phyloP scores from a whole-genome alignment of 2,888 invertebrate species.

The Dicyrtoma fusca region DNA sequence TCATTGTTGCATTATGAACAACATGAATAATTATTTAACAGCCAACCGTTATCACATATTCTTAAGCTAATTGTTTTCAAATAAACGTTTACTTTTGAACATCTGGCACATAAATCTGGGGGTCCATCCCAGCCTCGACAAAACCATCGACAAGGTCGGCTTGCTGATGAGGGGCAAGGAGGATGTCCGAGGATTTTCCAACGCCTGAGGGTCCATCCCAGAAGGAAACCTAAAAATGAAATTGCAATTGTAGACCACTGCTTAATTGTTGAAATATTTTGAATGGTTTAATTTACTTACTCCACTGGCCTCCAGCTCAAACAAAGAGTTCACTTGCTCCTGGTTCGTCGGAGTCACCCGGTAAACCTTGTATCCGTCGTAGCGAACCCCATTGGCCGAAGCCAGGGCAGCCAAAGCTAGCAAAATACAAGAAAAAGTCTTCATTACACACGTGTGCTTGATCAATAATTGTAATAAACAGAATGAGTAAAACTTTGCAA shows the following conservation, averaged over 20 bases:
- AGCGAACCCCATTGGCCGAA: constrained; percentile 58
- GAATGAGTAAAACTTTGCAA: no score
- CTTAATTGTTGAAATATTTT: constrained; percentile 4
- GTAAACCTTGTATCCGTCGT: constrained; percentile 67
- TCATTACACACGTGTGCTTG: not conserved
- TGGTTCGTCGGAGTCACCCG: constrained; percentile 62
- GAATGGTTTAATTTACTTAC: not conserved
- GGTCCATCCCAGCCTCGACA: constrained; percentile 59
- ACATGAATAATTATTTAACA: no score
- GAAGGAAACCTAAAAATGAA: constrained; percentile 42
- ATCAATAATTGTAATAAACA: no score
- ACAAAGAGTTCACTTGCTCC: constrained; percentile 3
- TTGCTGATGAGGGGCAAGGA: constrained; percentile 60
- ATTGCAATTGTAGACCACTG: constrained; percentile 1
- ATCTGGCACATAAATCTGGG: constrained; percentile 64
- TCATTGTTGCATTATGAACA: no score
- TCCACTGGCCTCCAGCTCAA: constrained; percentile 6
- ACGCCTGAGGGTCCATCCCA: constrained; percentile 44
- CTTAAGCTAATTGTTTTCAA: not conserved
- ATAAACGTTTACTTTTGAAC: constrained; percentile 63
- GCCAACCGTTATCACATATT: no score
- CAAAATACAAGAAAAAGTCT: not conserved
- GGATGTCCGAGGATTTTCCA: constrained; percentile 8
- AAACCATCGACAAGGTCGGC: constrained; percentile 62
- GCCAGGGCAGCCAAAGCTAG: constrained; percentile 6